Evolutionary conservation across 2,888 invertebrate genomes (phyloP).

Genomic region (Drosophila formosana): DNA sequence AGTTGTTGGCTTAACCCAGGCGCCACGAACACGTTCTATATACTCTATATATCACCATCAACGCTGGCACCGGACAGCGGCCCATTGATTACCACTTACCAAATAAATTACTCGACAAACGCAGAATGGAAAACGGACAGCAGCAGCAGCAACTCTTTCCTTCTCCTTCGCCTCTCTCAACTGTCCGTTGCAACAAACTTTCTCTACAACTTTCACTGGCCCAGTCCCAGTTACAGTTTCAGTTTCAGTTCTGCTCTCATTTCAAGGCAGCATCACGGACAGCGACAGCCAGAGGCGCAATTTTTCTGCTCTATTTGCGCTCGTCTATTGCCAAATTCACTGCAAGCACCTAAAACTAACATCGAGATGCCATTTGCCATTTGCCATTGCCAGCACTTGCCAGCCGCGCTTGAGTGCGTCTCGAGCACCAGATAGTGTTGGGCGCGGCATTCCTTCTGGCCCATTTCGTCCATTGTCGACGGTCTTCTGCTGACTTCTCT

Average conservation of each 20-base stretch:
- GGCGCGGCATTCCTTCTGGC: constrained; percentile 33
- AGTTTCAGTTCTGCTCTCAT: constrained; percentile 6
- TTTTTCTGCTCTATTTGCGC: constrained; percentile 78
- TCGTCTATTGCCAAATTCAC: constrained; percentile 73
- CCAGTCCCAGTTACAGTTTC: constrained; percentile 16
- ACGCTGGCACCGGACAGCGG: constrained; percentile 54
- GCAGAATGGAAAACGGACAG: background rate
- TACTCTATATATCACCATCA: constrained; percentile 59
- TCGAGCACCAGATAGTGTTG: constrained; percentile 55
- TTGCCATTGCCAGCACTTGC: constrained; percentile 52
- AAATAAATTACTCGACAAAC: constrained; percentile 67
- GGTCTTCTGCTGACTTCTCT: constrained; percentile 13
- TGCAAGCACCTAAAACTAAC: constrained; percentile 70
- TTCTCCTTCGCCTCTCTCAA: background rate
- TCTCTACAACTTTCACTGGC: constrained; percentile 67
- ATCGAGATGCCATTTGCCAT: constrained; percentile 70
- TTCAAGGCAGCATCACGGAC: constrained; percentile 3
- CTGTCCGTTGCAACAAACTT: constrained; percentile 56
- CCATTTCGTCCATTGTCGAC: background rate
- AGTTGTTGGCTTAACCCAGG: constrained; percentile 62
- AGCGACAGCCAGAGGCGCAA: constrained; percentile 58
- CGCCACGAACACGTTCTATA: constrained; percentile 12
- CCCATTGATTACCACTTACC: constrained; percentile 76
- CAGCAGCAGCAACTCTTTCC: background rate
- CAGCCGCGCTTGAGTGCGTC: constrained; percentile 58